Evolutionary conservation across 2,888 invertebrate genomes (phyloP).

Genomic region (Monochamus alternatus): DNA sequence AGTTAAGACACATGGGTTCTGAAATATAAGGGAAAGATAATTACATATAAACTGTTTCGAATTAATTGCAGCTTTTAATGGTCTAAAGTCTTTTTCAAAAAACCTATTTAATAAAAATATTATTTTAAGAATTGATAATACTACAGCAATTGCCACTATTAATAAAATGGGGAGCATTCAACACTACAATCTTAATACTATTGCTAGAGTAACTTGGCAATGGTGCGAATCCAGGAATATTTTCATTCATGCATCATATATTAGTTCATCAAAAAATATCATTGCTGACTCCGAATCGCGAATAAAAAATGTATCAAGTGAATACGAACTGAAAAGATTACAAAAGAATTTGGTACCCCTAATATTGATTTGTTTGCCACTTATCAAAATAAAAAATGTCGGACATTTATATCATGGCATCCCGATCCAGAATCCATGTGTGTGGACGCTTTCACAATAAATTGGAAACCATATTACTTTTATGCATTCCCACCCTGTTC

Average conservation of each 20-base stretch:
- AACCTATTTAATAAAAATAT: neutral
- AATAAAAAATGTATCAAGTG: neutral
- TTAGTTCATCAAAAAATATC: no score
- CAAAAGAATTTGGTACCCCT: neutral
- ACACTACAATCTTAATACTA: neutral
- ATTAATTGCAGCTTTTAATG: neutral
- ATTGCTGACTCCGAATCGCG: neutral
- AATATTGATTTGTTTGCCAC: no score
- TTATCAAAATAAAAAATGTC: no score
- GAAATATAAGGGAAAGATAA: neutral
- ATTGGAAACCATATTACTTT: neutral
- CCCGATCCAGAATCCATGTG: neutral
- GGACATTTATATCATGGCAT: neutral
- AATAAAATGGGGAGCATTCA: neutral
- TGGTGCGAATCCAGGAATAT: neutral
- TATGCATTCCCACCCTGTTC: constrained; percentile 19
- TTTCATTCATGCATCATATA: no score
- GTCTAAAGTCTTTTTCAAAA: neutral
- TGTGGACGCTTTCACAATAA: neutral
- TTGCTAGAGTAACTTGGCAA: neutral
- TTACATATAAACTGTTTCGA: neutral
- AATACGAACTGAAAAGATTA: neutral
- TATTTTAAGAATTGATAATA: neutral
- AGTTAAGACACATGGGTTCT: neutral
- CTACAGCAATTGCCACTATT: neutral